A percentile compares a stretch with the other conserved stretches of the same genome.
These are phyloP conservation scores for Chesias legatella DNA, from an alignment of 2,888 invertebrate genomes.

Conservation along the genomic window DNA sequence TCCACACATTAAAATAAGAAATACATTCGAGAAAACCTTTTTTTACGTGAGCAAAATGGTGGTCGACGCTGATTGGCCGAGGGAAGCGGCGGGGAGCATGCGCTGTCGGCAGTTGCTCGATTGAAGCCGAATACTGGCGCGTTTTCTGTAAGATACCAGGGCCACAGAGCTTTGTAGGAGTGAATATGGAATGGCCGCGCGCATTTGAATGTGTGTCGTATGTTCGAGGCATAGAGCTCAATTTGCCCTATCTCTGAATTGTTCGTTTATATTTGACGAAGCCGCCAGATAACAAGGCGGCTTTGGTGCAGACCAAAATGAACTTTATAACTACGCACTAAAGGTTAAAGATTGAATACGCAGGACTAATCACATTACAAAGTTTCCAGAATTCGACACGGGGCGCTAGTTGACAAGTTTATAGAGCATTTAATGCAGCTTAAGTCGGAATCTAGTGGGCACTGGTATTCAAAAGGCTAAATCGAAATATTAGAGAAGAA, in stretches of 20 bases:
- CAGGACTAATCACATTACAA: slow-evolving; percentile 46
- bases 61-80: slow-evolving; percentile 68
- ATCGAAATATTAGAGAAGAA: too few species aligned
- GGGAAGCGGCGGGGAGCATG: slow-evolving; percentile 72
- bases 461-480: too few species aligned
- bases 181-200: slow-evolving; percentile 37
- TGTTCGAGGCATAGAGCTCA: slow-evolving; percentile 18
- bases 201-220: slow-evolving; percentile 36
- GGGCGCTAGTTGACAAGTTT: slow-evolving; percentile 52
- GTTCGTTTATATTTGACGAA: slow-evolving; percentile 52
- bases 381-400: slow-evolving; percentile 70
- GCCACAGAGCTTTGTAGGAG: slow-evolving; percentile 74
- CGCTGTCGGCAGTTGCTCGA: slow-evolving; percentile 67
- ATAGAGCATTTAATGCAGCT: slow-evolving; percentile 36
- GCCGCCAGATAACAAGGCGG: slow-evolving; percentile 61
- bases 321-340: slow-evolving; percentile 31
- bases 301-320: slow-evolving; percentile 35
- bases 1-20: slow-evolving; percentile 28
- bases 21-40: slow-evolving; percentile 36
- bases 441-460: too few species aligned
- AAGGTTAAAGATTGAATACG: slow-evolving; percentile 8
- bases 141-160: slow-evolving; percentile 76
- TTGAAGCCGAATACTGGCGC: slow-evolving; percentile 78
- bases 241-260: slow-evolving; percentile 26
- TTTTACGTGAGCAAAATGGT: slow-evolving; percentile 43